Base-by-base conservation (phyloP, 1,140 invertebrate genomes). In the Anastrepha ludens region DNA sequence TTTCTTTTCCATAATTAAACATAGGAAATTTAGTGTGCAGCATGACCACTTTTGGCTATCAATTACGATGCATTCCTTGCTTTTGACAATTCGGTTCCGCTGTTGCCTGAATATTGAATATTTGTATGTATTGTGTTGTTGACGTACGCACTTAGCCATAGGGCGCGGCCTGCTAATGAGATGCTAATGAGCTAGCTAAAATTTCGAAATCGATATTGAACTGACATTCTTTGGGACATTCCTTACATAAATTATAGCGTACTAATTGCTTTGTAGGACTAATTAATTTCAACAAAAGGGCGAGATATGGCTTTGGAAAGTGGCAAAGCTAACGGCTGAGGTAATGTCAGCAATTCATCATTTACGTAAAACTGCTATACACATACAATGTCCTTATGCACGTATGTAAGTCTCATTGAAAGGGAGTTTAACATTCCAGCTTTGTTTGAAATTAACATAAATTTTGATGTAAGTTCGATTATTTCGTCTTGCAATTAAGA, bases 181-280 rank as follows among this genome's bases (percentile, higher is more conserved):
- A 74, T 74, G 41, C 67, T 74, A 74, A 74, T 74, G 67, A 44
- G 41, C 41, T 44, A 47, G 67, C 39, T 74, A 15, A 74, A 74
- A 47, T 74, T 74, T 74, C 67, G 39, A 74, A 74, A 41, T 74
- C 41, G 67, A 74, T 44, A 17, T 74, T 47, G 11, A 44, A 74
- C 41, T 47, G 41, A 74, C 39, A 74, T 74, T 74, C 67, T 39
- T 15, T 74, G 41, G 13, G 67, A 47, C 67, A 74, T 74, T 74
- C 67, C 67, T 74, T 74, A 4, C 41, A 11, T n/a, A 74, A 74
- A 55, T 47, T 74, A 47, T 74, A 39, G 44, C 67, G 11, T 41
- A 44, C 67, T 74, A 74, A 74, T 74, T 74, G 67, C 67, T 9
- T 44, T 47, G 11, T 41, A 74, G 44, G 41, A 74, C 67, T 74